These are phyloP conservation scores for Melanerpes formicivorus DNA, from an alignment of 2,113 vertebrate genomes.

Conservation along the genomic window DNA sequence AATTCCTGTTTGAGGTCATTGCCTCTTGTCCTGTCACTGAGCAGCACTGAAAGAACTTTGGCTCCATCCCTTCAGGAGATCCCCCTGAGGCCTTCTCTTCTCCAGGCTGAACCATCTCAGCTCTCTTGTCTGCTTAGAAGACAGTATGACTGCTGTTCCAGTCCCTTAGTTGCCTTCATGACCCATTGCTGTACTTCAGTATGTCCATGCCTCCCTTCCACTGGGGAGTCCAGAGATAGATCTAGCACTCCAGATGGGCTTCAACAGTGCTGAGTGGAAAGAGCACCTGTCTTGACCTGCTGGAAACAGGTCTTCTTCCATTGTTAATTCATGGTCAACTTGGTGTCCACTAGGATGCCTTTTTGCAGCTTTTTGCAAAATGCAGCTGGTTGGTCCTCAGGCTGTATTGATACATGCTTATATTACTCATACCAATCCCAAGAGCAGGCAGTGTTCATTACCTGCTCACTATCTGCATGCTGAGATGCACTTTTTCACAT, in stretches of 20 bases:
- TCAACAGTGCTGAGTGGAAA: neutral
- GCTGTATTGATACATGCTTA: neutral
- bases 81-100: neutral
- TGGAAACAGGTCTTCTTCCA: accelerated
- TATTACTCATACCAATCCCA: neutral
- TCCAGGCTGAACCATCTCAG: neutral
- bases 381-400: neutral
- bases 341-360: accelerated
- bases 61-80: neutral
- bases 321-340: neutral
- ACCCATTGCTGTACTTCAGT: neutral
- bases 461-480: neutral
- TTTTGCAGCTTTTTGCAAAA: neutral
- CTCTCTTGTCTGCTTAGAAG: neutral
- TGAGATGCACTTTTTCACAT: neutral
- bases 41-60: neutral
- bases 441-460: neutral
- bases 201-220: neutral
- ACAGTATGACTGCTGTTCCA: neutral
- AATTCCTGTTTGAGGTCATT: neutral
- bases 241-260: neutral
- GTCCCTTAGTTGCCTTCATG: too few relatives aligned
- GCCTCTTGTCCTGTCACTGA: neutral
- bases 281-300: neutral
- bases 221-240: neutral